phyloP scores from a whole-genome alignment of 2,888 invertebrate species.

The Tolmerus cingulatus region DNA sequence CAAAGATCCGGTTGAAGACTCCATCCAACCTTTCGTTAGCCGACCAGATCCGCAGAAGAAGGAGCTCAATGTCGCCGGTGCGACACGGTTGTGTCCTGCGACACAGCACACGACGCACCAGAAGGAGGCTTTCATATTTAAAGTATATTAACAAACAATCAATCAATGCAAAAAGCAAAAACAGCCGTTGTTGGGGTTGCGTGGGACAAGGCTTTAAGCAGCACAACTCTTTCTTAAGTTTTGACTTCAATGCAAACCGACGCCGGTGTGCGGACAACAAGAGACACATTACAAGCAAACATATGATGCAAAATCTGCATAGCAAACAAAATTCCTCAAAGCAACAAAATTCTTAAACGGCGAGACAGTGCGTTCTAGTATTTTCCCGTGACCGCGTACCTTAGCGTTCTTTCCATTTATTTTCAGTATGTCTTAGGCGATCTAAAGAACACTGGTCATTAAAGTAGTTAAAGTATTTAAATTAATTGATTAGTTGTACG shows the following conservation, averaged over 20 bases:
- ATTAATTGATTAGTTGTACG: slow-evolving; percentile 9
- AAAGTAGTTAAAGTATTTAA: slow-evolving; percentile 36
- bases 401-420: slow-evolving; percentile 10
- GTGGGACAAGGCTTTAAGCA: slow-evolving; percentile 22
- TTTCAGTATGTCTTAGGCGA: background rate
- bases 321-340: slow-evolving; percentile 32
- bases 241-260: background rate
- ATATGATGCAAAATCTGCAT: background rate
- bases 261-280: background rate
- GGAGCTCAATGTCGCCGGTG: slow-evolving; percentile 17
- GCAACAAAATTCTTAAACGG: background rate
- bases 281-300: background rate
- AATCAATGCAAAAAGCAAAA: background rate
- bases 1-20: slow-evolving; percentile 2
- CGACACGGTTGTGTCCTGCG: background rate
- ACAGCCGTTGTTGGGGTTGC: background rate
- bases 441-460: slow-evolving; percentile 40
- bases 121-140: slow-evolving; percentile 7
- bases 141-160: background rate
- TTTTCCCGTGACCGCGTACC: slow-evolving; percentile 5
- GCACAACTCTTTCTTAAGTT: slow-evolving; percentile 8
- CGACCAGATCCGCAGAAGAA: background rate
- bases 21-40: background rate
- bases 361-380: slow-evolving; percentile 29
- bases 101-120: background rate